Base-by-base conservation (phyloP, 2,888 invertebrate species). In the Drosophila rellima region DNA sequence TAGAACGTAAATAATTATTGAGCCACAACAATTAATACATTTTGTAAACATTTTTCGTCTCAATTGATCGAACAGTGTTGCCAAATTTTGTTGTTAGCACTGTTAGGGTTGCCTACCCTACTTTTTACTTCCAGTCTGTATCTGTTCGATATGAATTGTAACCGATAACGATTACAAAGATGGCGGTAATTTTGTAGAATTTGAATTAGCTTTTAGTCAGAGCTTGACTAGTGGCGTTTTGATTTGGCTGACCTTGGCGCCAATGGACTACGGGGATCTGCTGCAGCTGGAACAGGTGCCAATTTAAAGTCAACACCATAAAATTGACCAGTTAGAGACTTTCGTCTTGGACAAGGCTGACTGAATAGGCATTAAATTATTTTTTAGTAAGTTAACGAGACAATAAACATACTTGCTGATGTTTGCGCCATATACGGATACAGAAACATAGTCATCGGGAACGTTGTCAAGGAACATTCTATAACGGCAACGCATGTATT, bases 1-100 rank as follows among this genome's bases (percentile, higher is more conserved):
- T 65, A 88, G 56, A 57, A 74, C 65, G 45, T 76, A 88, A 68
- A 89, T 70, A 51, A 82, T 54, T 48, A 78, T 74, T 65, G 78
- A 64, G 57, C 59, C 78, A 85, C 78, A 85, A 70, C 68, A 80
- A 66, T 85, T 82, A 80, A 73, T 71, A 59, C 76, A 83, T 83
- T 82, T 83, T 83, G 88, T 83, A 85, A 83, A 83, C 88, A 83
- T 83, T 88, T 87, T 85, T 85, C 83, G 69, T 78, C 78, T 63
- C 85, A 74, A 78, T 78, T 74, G 78, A 79, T 82, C 47, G 65
- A 50, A n/a, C 44, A 76, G 78, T 62, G 78, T 51, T 76, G 78
- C 13, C 42, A 40, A 78, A 42, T 40, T 10, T 15, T 4, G 23
- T 3, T 35, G 2, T 13, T 35, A 18, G 7, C 10, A 20, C 13